Evolutionary conservation across 2,113 vertebrate species (phyloP).

Genomic region (Macquaria ambigua): DNA sequence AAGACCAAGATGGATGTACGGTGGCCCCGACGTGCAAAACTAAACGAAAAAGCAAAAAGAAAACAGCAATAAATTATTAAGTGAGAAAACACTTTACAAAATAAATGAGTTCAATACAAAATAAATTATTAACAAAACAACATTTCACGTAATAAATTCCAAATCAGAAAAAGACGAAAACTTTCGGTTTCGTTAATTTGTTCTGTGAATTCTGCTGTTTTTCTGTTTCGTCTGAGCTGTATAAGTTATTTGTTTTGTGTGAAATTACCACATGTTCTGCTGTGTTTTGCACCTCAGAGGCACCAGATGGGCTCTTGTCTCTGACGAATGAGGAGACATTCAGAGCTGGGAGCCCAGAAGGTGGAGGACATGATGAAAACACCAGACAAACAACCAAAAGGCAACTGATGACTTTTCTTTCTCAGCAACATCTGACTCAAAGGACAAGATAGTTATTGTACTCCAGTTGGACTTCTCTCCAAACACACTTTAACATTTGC

Average conservation of each 20-base stretch:
- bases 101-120: background rate
- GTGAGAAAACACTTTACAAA: background rate
- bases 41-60: too few relatives aligned
- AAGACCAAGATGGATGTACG: background rate
- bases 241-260: background rate
- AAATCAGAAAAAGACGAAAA: background rate
- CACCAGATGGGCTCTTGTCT: conserved; percentile 24
- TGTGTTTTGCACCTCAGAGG: background rate
- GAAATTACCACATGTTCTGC: background rate
- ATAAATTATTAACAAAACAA: background rate
- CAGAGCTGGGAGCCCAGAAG: background rate
- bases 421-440: background rate
- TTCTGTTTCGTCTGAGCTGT: background rate
- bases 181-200: too few relatives aligned
- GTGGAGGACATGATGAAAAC: background rate
- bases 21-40: background rate
- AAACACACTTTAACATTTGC: background rate
- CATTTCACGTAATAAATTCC: background rate
- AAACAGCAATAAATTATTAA: background rate
- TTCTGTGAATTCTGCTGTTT: background rate
- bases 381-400: conserved; percentile 1
- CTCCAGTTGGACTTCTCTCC: background rate
- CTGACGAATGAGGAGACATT: background rate
- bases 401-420: conserved; percentile 1
- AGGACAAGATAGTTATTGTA: background rate